Base-by-base conservation (phyloP, 1,140 invertebrate genomes). In the Bombus confusus region DNA sequence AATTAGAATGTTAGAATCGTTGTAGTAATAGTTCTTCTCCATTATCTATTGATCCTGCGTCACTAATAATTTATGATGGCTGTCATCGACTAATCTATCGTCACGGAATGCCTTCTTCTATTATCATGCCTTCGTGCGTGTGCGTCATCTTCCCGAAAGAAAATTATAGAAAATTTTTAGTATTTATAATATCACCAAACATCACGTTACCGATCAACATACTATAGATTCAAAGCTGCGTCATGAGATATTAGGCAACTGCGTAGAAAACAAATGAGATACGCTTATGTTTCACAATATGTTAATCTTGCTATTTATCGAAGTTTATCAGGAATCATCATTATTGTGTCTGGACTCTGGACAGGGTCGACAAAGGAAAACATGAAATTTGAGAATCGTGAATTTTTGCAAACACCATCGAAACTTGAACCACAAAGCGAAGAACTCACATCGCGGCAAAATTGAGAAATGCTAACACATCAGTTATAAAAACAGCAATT, bases 31-130 rank as follows among this genome's bases (percentile, higher is more conserved):
- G 18, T 34, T 28, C 10, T 22, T 15, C 31, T 64, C 39, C 62
- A 78, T 87, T 83, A 84, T 87, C 66, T 59, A 84, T 84, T 87
- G 74, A 88, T 86, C 68, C 66, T 62, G 10, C 15, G 37, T 77
- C 79, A 39, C 57, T 86, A 86, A 80, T 86, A 83, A 89, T 74
- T 86, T 75, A 86, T 43, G 39, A 69, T 25, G 52, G 18, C 1
- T 71, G 72, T 88, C 71, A 86, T 43, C 83, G 83, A 75, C 37
- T 69, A 73, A 72, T 76, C 78, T 41, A 25, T 86, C 83, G 69
- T 52, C 25, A 76, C 6, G 31, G 9, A 59, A n/a, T 15, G 37
- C 12, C 34, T 28, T 69, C 12, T 22, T 52, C 18, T 22, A 52
- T 52, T 22, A 52, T 69, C 18, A 8, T 4, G 18, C 18, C 18